phyloP scores from a whole-genome alignment of 2,797 vertebrate species.

The Chaetodon trifasciatus region DNA sequence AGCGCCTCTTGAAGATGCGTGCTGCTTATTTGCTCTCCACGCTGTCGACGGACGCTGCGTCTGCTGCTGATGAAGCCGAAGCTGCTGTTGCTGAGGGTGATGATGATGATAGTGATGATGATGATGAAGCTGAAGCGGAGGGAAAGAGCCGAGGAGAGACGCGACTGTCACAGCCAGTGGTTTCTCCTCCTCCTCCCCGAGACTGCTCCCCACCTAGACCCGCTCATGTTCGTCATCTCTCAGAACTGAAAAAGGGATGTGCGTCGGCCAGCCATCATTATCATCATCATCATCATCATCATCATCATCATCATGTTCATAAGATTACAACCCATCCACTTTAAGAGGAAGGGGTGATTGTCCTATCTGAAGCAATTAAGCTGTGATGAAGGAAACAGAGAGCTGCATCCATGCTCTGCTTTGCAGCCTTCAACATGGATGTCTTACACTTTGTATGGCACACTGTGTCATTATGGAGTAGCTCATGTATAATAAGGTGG shows the following conservation, averaged over 20 bases:
- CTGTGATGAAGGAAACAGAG: neutral
- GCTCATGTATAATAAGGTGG: neutral
- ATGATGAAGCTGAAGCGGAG: conserved; percentile 42
- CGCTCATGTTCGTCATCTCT: conserved; percentile 57
- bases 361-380: neutral
- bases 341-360: conserved; percentile 8
- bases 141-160: conserved; percentile 22
- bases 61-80: conserved; percentile 40
- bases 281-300: conserved; percentile 12
- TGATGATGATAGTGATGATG: conserved; percentile 42
- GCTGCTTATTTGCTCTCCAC: conserved; percentile 42
- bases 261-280: conserved; percentile 41
- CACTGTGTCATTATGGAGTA: neutral
- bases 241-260: conserved; percentile 29
- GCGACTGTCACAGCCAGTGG: conserved; percentile 71
- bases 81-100: conserved; percentile 58
- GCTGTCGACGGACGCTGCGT: conserved; percentile 46
- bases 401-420: neutral
- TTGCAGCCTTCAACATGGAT: neutral
- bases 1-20: conserved; percentile 68
- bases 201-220: conserved; percentile 38
- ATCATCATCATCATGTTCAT: conserved; percentile 30
- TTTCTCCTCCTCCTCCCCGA: conserved; percentile 39
- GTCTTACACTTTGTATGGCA: neutral
- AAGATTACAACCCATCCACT: conserved; percentile 19